Percentiles rank a stretch among this genome's conserved stretches.
These are phyloP conservation scores for Stomatorhinus ivindoensis DNA, from an alignment of 2,113 vertebrate genomes.

Conservation along the genomic window DNA sequence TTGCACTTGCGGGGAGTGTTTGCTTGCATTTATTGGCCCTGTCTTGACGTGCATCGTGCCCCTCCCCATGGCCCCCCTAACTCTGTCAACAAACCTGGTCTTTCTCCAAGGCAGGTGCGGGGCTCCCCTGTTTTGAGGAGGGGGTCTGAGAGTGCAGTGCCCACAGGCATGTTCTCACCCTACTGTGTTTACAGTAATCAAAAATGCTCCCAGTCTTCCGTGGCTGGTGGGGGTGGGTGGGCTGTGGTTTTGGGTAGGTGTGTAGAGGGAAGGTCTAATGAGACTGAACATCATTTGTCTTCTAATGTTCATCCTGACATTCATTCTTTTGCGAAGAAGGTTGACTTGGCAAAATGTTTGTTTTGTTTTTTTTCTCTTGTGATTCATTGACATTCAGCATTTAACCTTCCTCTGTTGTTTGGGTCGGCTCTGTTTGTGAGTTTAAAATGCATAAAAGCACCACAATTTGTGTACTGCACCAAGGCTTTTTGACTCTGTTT, in stretches of 20 bases:
- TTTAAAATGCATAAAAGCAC: no score
- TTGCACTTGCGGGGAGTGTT: neutral
- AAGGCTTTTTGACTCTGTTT: no score
- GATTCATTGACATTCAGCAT: neutral
- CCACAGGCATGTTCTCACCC: neutral
- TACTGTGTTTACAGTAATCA: slow-evolving; percentile 13
- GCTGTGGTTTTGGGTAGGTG: no score
- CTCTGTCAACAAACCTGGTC: neutral
- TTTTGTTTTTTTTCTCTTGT: neutral
- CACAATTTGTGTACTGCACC: no score
- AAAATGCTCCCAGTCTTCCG: neutral
- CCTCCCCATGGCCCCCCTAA: neutral
- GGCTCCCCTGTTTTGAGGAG: neutral
- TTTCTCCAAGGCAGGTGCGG: neutral
- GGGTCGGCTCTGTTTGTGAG: no score
- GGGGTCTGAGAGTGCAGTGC: neutral
- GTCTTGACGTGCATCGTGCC: neutral
- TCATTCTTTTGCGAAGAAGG: neutral
- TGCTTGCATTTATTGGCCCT: neutral
- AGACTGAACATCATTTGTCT: neutral
- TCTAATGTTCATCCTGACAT: neutral
- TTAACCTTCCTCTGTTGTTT: neutral
- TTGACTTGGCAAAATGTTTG: neutral
- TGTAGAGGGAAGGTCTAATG: neutral
- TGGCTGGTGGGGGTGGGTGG: neutral